Base-by-base conservation (phyloP, 2,888 invertebrate genomes). In the Bugulina stolonifera region DNA sequence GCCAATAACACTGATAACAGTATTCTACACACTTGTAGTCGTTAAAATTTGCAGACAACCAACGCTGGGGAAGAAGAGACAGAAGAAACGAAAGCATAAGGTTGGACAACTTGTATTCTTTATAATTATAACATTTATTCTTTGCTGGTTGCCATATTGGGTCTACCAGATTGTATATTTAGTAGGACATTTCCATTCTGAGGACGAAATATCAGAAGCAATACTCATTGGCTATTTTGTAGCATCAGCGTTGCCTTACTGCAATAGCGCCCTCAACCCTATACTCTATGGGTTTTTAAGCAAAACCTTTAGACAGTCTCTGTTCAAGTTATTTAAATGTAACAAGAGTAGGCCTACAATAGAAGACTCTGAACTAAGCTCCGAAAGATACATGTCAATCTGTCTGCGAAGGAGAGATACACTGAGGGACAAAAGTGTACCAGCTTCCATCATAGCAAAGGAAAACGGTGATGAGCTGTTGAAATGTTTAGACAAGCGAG, bases 61-160 rank as follows among this genome's bases (percentile, higher is more conserved):
- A 14, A 14, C 25, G 25, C 18, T 64, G 18, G 5, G 29, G 14
- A 14, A 32, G 2, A 32, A 5, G 2, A 27, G 32, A 2, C 25
- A 64, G n/a, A 64, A 64, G 32, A 64, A 32, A 34, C 64, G 64
- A 32, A 64, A 27, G n/a, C 2, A 32, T 29, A 64, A 64, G n/a
- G 64, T 64, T 5, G 32, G 29, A 64, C 14, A 29, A 25, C 25
- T 64, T 2, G 64, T 64, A 14, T 64, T 64, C 5, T 64, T 27
- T 32, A 64, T 64, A 27, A 64, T 64, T 29, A 27, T 64, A 32
- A 32, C 32, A 3, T 64, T 64, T 64, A 14, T 64, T 5, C 3
- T 32, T 34, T 64, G 64, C 32, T 64, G 64, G 64, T 27, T 64
- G 32, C 64, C 64, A 64, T 64, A 64, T 64, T 64, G 64, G 64